Evolutionary conservation across 2,888 invertebrate species (phyloP), one percentile per base, ranked within the genome.

Genomic region (Ectropis crepuscularia): DNA sequence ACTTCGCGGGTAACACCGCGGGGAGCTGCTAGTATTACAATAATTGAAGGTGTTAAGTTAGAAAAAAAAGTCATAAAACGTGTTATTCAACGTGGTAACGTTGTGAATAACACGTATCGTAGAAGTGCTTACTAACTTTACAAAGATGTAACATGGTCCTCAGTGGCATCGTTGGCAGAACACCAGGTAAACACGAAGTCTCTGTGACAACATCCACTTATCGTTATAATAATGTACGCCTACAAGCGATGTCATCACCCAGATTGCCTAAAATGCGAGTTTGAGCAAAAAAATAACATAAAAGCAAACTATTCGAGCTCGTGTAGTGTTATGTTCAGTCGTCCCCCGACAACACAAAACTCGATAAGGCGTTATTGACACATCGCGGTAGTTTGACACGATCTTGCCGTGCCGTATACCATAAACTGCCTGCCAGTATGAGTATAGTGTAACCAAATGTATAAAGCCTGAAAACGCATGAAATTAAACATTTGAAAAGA

Each of bases 291-390:
- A 69, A 63, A 28, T 28, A 28, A 62, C 63, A 69, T 70, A 62
- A 69, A 70, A 55, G 55, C 37, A 50, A 67, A 71, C 67, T 71
- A 70, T 71, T 63, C 59, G 54, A 62, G 59, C 51, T 65, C 66
- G 67, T 47, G 41, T 49, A 63, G 57, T 59, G 70, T 74, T 76
- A 76, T 74, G 76, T 75, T 76, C 78, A 73, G 73, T 70, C 72
- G 73, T 76, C 74, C 75, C 70, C 69, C 75, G 78, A 75, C 77
- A 79, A 76, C 78, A 76, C 74, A 74, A 81, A 81, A 84, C 87
- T 85, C 86, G 89, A 91, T 91, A 90, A 90, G 86, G 79, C 85
- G 81, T 85, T 87, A 87, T 87, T 85, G 87, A 83, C 83, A 86
- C 82, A 81, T 68, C 64, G 63, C 53, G 64, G 72, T 65, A 65